Base-by-base conservation (phyloP, 2,797 vertebrate genomes). In the Sitta carolinensis region DNA sequence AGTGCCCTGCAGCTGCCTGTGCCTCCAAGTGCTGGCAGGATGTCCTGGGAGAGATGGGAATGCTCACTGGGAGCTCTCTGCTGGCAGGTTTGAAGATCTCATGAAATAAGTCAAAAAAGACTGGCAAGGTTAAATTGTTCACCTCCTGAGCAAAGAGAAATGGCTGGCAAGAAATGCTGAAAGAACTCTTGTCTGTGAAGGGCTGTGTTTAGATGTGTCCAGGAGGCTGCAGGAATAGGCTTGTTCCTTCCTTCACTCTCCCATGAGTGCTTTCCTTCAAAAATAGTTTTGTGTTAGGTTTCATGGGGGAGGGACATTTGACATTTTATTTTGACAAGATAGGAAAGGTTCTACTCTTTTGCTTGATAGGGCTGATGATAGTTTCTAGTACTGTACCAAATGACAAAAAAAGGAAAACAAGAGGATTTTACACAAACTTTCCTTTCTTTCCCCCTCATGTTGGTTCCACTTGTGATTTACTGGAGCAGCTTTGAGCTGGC, bases 381-480 rank as follows among this genome's bases (percentile, higher is more conserved):
- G 22, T 36, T 87, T 62, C 59, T 62, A 45, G 51, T 58, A 30
- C 22, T 92, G 27, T 55, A 63, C 12, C 30, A 86, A 67, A 50
- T 45, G 47, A 55, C 17, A 66, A 75, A 81, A 79, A 42, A 14
- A 2, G 68, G n/a, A 77, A 78, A 62, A 42, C 1, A 1, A 34
- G 21, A 54, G 16, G 27, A 64, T 72, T 83, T 74, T 32, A 36
- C 6, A 34, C 32, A 63, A 40, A 54, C 16, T 6, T 23, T 21
- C 2, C 2, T 5, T 9, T 18, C 36, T 30, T 29, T 8, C 3
- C 7, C 30, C 4, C 4, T 27, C 12, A 3, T 7, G 7, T 34
- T 36, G 4, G 1, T 72, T 79, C 26, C 13, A 70, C 64, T 23
- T 87, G 59, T 76, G 48, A 16, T 59, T 90, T 84, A 29, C 27